These are phyloP conservation scores for Pterostichus niger DNA, from an alignment of 2,888 invertebrate genomes.

Conservation along the genomic window DNA sequence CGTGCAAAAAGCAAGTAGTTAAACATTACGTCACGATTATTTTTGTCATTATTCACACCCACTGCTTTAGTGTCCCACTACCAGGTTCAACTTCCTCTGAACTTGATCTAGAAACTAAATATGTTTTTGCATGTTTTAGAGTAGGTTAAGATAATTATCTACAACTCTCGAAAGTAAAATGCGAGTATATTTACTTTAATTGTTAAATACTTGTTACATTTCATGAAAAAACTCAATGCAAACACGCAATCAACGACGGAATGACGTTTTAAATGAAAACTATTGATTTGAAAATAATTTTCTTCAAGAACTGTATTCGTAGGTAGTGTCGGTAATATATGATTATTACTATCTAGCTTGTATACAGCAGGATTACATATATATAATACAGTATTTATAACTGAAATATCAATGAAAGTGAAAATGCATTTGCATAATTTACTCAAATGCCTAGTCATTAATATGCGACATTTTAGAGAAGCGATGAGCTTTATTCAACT, in stretches of 20 bases:
- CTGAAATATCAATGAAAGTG: slow-evolving; percentile 53
- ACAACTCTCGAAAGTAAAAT: slow-evolving; percentile 20
- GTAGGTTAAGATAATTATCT: slow-evolving; percentile 47
- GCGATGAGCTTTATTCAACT: slow-evolving; percentile 17
- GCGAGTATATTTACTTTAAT: slow-evolving; percentile 6
- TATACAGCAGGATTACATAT: neutral
- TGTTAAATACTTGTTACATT: slow-evolving; percentile 27
- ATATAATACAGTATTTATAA: neutral
- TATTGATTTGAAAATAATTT: neutral
- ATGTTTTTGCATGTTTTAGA: slow-evolving; percentile 25
- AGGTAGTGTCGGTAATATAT: neutral
- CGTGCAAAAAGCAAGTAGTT: slow-evolving; percentile 4
- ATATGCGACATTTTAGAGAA: slow-evolving; percentile 46
- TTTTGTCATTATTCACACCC: slow-evolving; percentile 40
- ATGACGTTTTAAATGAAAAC: neutral
- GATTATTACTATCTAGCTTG: neutral
- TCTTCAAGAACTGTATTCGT: neutral
- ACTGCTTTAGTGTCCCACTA: slow-evolving; percentile 9
- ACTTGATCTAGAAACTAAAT: slow-evolving; percentile 52
- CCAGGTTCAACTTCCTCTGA: slow-evolving; percentile 38
- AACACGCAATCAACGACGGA: neutral
- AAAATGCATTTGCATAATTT: slow-evolving; percentile 44
- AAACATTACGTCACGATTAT: slow-evolving; percentile 43
- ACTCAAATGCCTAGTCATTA: neutral
- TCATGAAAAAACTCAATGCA: neutral